Conservation (phyloP, 2,888 invertebrate species). For the Smittia aterrima region DNA sequence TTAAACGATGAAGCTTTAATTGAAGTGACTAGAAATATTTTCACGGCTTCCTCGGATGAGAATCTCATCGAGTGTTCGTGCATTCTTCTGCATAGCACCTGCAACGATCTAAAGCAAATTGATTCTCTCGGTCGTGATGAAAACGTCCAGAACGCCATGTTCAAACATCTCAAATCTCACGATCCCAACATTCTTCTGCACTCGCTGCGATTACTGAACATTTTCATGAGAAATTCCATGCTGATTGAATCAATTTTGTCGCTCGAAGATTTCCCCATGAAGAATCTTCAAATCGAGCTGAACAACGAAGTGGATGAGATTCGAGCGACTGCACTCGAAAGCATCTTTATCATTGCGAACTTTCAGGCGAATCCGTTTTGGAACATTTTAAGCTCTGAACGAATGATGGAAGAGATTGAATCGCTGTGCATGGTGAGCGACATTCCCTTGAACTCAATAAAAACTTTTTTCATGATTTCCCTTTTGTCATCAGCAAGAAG, state of each 20-base stretch:
- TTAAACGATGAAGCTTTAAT: not conserved
- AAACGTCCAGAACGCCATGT: not conserved
- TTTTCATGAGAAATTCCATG: constrained; percentile 20
- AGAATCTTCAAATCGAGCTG: constrained; percentile 26
- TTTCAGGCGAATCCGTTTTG: constrained; percentile 17
- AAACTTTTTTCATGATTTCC: not conserved
- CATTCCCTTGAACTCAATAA: not conserved
- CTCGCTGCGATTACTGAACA: constrained; percentile 15
- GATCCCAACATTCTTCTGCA: constrained; percentile 26
- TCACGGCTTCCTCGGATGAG: constrained; percentile 21
- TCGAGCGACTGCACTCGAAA: constrained; percentile 24
- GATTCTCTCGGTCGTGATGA: not conserved
- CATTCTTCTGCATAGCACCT: constrained; percentile 11
- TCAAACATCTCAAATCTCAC: constrained; percentile 1
- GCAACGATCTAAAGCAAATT: constrained; percentile 12
- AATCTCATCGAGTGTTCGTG: constrained; percentile 27
- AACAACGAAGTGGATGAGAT: constrained; percentile 11
- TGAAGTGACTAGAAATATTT: constrained; percentile 19
- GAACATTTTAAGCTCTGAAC: not conserved
- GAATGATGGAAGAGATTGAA: constrained; percentile 18
- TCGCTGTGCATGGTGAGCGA: constrained; percentile 20
- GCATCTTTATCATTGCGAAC: not conserved
- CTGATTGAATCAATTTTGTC: constrained; percentile 4
- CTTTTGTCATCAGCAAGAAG: not conserved
- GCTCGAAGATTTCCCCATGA: constrained; percentile 22